Conservation (phyloP, 2,113 vertebrate species). For the Cranoglanis bouderius region DNA sequence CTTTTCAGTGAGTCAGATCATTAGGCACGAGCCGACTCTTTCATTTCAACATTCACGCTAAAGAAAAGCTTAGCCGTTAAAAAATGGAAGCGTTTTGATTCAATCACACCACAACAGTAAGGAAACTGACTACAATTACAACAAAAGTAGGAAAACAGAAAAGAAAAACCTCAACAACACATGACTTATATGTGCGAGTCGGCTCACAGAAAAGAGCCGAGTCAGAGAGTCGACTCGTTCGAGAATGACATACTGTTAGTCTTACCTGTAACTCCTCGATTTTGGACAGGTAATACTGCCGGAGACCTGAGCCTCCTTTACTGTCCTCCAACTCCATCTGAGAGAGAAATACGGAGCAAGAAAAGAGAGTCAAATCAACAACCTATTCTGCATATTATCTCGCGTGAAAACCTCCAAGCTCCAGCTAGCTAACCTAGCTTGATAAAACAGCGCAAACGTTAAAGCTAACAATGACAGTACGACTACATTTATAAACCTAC, state of each 20-base stretch:
- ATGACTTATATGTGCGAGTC: not conserved
- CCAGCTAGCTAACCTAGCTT: not conserved
- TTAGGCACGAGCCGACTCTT: not conserved
- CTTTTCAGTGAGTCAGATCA: not conserved
- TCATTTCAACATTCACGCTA: not conserved
- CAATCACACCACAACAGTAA: not conserved
- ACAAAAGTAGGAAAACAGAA: not conserved
- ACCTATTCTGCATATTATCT: not conserved
- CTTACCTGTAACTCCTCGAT: conserved; percentile 97
- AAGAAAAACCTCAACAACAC: not conserved
- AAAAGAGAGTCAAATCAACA: not conserved
- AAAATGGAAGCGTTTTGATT: not conserved
- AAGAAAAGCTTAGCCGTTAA: not conserved
- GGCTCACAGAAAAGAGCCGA: not conserved
- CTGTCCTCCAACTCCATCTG: conserved; percentile 97
- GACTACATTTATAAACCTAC: not conserved
- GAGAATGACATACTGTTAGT: not conserved
- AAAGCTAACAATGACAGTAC: not conserved
- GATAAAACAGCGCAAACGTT: not conserved
- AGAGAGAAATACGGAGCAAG: not conserved
- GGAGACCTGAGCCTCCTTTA: conserved; percentile 89
- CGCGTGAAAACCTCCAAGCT: not conserved
- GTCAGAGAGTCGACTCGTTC: not conserved
- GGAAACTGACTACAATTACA: not conserved
- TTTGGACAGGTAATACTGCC: conserved; percentile 97